Evolutionary conservation across 2,113 vertebrate genomes (phyloP).

Genomic region (Mormyrus iriodes): DNA sequence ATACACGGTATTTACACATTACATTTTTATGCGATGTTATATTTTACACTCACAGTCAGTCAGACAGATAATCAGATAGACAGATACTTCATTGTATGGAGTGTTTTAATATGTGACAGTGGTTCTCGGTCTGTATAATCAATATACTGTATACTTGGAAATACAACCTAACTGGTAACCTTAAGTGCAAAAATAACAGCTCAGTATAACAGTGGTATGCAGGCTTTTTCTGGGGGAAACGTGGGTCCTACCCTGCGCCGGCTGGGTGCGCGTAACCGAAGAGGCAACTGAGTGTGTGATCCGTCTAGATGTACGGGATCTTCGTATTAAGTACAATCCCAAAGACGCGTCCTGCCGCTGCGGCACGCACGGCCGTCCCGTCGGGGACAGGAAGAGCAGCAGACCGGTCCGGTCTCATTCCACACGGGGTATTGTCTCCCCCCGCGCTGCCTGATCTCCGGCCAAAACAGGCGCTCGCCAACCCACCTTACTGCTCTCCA

Average conservation of each 20-base stretch:
- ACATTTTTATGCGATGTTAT: not conserved
- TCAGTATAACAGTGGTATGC: not conserved
- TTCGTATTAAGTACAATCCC: not conserved
- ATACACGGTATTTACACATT: not conserved
- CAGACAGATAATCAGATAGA: not conserved
- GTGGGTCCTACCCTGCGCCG: not conserved
- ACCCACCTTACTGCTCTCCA: constrained; percentile 53
- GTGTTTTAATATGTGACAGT: not conserved
- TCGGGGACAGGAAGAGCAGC: constrained; percentile 26
- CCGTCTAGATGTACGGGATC: not conserved
- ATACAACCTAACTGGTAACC: not conserved
- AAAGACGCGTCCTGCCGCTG: not conserved
- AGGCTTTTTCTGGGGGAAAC: not conserved
- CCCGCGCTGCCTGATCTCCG: constrained; percentile 47
- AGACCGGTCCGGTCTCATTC: constrained; percentile 56
- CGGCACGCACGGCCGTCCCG: not conserved
- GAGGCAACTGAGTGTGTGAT: not conserved
- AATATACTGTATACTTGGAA: not conserved
- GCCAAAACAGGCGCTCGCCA: constrained; percentile 52
- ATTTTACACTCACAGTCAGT: not conserved
- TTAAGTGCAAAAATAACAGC: not conserved
- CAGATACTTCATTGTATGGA: not conserved
- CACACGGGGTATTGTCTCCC: constrained; percentile 43
- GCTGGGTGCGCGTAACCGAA: not conserved
- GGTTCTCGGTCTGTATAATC: not conserved